These are phyloP conservation scores for Eunapius fragilis DNA, from an alignment of 37 sponge, comb jelly and placozoan genomes.

Conservation along the genomic window DNA sequence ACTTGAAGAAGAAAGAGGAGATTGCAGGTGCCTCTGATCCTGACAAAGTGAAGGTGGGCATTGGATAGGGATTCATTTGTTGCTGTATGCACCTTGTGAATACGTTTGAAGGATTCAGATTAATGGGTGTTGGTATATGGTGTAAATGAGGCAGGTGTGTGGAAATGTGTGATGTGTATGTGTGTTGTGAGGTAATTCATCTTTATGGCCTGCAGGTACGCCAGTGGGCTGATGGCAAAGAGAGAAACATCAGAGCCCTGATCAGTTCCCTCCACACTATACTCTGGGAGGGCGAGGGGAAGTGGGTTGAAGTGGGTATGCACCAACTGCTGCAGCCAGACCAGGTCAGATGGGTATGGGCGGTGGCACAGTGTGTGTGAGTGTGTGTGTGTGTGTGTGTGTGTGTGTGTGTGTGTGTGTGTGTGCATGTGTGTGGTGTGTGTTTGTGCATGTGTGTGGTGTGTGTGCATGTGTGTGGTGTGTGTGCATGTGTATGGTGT, in stretches of 20 bases:
- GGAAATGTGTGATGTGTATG: no score
- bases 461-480: not conserved
- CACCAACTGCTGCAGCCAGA: conserved; percentile 86
- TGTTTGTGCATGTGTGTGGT: not conserved
- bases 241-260: conserved; percentile 92
- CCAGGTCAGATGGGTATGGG: conserved; percentile 52
- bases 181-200: not conserved
- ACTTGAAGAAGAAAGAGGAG: conserved; percentile 56
- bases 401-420: not conserved
- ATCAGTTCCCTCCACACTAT: conserved; percentile 85
- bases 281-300: conserved; percentile 91
- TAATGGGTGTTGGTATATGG: not conserved
- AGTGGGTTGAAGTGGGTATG: conserved; percentile 90
- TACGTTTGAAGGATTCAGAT: no score
- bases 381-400: not conserved
- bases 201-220: conserved; percentile 53
- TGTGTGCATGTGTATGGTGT: not conserved
- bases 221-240: conserved; percentile 87
- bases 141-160: no score
- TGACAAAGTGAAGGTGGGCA: conserved; percentile 67
- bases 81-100: no score
- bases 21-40: conserved; percentile 71
- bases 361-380: not conserved
- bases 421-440: not conserved
- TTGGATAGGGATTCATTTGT: not conserved